Evolutionary conservation across 2,888 invertebrate species (phyloP), one percentile per base, ranked within the genome.

Genomic region (Strigamia crassipes): DNA sequence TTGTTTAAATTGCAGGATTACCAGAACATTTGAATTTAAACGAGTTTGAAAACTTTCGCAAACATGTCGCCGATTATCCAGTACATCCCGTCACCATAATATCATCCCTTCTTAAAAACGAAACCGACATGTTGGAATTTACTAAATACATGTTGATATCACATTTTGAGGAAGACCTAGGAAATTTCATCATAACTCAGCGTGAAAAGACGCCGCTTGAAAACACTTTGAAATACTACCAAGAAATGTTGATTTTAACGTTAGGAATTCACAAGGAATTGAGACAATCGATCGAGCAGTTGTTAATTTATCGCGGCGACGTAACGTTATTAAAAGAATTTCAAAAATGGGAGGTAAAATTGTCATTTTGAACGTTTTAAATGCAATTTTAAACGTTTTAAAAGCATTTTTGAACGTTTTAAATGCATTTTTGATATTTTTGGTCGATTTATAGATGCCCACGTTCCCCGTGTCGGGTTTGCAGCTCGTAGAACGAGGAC

Each of bases 391-490:
- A 8, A 42, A n/a, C n/a, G n/a, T n/a, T 42, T 13, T 42, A 8
- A 2, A 42, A 6, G 42, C 42, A 42, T 13, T 42, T 3, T 42
- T 46, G 4, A 46, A n/a, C n/a, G n/a, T n/a, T 42, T 13, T 42
- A 8, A 2, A 42, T 13, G 42, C 42, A 42, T 13, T 42, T 3
- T 42, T 46, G 4, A 46, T 6, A 38, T 38, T 38, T 38, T 10
- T 10, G 9, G 38, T 9, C 10, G 6, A 38, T 46, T 78, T 78
- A 4, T 34, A 80, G 83, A 88, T 92, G 78, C 96, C 96, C 0
- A 90, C 88, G 83, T 96, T 97, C 87, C 97, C 97, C 3, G 87
- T 98, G 0, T 92, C 88, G 85, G 98, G 98, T 0, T 90, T 91
- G 85, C 89, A 91, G 84, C 87, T 97, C 0, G 92, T 88, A 15